These are phyloP conservation scores for Drosophila diplacantha DNA, from an alignment of 2,888 invertebrate genomes.

Conservation along the genomic window DNA sequence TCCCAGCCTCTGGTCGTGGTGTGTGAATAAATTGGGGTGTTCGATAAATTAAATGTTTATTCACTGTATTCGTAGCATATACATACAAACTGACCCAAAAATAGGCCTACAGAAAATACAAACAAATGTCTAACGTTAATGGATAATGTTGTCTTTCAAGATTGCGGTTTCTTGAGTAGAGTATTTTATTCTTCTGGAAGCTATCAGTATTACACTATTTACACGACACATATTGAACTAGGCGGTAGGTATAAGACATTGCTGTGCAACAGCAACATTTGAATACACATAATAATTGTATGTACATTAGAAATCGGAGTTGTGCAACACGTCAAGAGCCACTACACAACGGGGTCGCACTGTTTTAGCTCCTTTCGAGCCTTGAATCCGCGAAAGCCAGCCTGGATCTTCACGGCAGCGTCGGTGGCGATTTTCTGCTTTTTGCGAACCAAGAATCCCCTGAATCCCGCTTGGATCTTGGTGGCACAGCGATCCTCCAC, in stretches of 20 bases:
- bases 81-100: conserved; percentile 22
- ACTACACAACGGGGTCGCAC: conserved; percentile 43
- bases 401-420: conserved; percentile 78
- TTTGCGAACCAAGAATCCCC: conserved; percentile 76
- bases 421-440: conserved; percentile 75
- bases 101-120: conserved; percentile 22
- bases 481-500: conserved; percentile 75
- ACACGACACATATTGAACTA: conserved; percentile 46
- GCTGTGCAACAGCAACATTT: conserved; percentile 20
- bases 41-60: conserved; percentile 25
- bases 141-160: conserved; percentile 37
- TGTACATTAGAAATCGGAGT: conserved; percentile 19
- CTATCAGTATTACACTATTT: conserved; percentile 54
- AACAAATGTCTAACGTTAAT: conserved; percentile 23
- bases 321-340: conserved; percentile 10
- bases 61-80: conserved; percentile 22
- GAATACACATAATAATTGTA: conserved; percentile 37
- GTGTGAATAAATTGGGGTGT: conserved; percentile 2
- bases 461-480: conserved; percentile 77
- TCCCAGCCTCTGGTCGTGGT: conserved; percentile 2
- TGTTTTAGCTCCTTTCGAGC: conserved; percentile 75
- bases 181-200: conserved; percentile 51
- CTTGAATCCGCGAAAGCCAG: conserved; percentile 78
- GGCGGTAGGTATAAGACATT: conserved; percentile 25
- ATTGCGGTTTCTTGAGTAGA: conserved; percentile 32